Evolutionary conservation across 1,140 invertebrate genomes (phyloP).

Genomic region (Orius laevigatus): DNA sequence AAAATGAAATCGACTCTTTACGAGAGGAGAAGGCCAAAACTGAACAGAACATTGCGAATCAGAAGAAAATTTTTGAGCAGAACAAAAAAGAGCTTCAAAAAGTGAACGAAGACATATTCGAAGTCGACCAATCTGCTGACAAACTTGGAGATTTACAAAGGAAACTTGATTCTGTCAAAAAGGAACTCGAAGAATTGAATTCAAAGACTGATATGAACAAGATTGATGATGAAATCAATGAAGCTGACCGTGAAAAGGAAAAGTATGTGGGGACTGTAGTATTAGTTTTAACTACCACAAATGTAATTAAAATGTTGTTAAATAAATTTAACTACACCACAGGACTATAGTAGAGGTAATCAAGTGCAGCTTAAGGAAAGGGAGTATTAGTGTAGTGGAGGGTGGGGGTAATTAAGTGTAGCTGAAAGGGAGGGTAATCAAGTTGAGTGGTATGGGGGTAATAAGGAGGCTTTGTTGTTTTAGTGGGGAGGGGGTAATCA

Average conservation of each 20-base stretch:
- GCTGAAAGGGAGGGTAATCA: too few relatives aligned
- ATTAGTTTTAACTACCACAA: background rate
- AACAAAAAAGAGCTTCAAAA: conserved; percentile 25
- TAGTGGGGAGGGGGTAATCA: too few relatives aligned
- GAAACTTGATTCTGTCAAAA: conserved; percentile 26
- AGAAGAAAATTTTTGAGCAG: conserved; percentile 30
- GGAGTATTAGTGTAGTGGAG: too few relatives aligned
- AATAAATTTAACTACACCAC: too few relatives aligned
- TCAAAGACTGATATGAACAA: conserved; percentile 28
- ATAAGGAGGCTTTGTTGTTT: too few relatives aligned
- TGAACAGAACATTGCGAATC: conserved; percentile 29
- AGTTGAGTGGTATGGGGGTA: too few relatives aligned
- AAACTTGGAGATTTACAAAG: conserved; percentile 27
- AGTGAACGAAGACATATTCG: conserved; percentile 21
- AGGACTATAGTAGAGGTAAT: too few relatives aligned
- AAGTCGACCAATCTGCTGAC: conserved; percentile 25
- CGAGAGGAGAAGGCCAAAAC: conserved; percentile 28
- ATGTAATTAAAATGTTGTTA: too few relatives aligned
- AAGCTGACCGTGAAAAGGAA: conserved; percentile 23
- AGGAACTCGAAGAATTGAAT: conserved; percentile 25
- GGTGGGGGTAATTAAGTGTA: too few relatives aligned
- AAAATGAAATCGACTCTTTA: conserved; percentile 30
- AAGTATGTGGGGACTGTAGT: background rate
- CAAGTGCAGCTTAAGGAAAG: too few relatives aligned
- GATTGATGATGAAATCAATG: conserved; percentile 32